Evolutionary conservation across 2,113 vertebrate species (phyloP).

Genomic region (Osmerus mordax): DNA sequence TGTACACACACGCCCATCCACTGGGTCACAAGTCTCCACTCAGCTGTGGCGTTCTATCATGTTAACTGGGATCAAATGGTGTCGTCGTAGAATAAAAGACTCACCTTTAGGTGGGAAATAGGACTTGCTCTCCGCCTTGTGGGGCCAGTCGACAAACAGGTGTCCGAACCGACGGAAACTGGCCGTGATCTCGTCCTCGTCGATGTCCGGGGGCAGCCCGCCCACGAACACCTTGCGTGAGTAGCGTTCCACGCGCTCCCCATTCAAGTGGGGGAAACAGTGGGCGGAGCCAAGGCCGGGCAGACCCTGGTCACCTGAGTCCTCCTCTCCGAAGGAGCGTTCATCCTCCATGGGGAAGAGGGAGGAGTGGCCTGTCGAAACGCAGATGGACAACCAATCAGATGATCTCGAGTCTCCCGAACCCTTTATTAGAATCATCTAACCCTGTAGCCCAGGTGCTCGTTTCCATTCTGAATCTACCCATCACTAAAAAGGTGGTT

Average conservation of each 20-base stretch:
- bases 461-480: too few relatives aligned
- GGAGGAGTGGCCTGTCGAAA: constrained; percentile 85
- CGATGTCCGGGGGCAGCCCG: constrained; percentile 94
- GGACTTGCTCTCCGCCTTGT: constrained; percentile 99
- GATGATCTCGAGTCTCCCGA: neutral
- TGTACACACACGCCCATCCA: neutral
- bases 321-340: constrained; percentile 88
- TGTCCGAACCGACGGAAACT: constrained; percentile 98
- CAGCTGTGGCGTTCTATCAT: too few relatives aligned
- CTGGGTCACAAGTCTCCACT: neutral
- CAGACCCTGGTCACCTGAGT: constrained; percentile 88
- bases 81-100: neutral
- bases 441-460: too few relatives aligned
- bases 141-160: constrained; percentile 98
- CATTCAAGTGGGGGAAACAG: constrained; percentile 96
- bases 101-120: constrained; percentile 99
- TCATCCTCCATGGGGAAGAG: constrained; percentile 98
- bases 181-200: constrained; percentile 99
- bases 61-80: neutral
- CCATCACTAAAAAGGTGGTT: too few relatives aligned
- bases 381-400: neutral
- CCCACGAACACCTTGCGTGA: constrained; percentile 98
- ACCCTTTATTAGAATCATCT: too few relatives aligned
- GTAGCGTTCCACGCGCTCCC: constrained; percentile 92
- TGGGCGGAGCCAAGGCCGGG: constrained; percentile 90